These are phyloP conservation scores for Lamellibrachia luymesi DNA, from an alignment of 1,140 invertebrate species.

Conservation along the genomic window DNA sequence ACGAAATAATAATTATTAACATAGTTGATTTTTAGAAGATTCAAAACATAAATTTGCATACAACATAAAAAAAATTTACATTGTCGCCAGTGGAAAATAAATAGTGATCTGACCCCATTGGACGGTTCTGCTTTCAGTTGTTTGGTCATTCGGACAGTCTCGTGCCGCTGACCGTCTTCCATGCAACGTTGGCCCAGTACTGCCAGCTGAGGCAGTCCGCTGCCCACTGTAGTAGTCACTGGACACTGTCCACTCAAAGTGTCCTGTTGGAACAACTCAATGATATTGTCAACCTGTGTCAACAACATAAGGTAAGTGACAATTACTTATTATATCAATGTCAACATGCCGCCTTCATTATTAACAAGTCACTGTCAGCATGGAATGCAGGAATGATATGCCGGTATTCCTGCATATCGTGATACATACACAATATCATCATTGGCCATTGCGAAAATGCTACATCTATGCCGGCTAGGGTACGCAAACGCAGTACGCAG, in stretches of 20 bases:
- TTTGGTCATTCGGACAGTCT: constrained; percentile 25
- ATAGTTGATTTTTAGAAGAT: too few species aligned
- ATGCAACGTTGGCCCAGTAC: constrained; percentile 44
- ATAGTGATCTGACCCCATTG: neutral
- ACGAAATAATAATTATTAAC: too few species aligned
- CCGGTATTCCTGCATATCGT: too few species aligned
- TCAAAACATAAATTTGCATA: too few species aligned
- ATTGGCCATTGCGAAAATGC: too few species aligned
- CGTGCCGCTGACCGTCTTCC: constrained; percentile 46
- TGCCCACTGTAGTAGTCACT: constrained; percentile 39
- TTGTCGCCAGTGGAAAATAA: too few species aligned
- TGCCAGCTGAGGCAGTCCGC: constrained; percentile 43
- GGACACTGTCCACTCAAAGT: constrained; percentile 36
- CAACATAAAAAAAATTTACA: too few species aligned
- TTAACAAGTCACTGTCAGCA: neutral
- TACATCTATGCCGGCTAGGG: too few species aligned
- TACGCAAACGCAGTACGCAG: too few species aligned
- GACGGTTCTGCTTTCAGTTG: neutral
- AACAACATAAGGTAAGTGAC: constrained; percentile 28
- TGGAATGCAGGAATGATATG: neutral
- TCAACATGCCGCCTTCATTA: neutral
- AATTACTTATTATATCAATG: neutral
- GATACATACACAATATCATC: too few species aligned
- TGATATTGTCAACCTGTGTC: constrained; percentile 36
- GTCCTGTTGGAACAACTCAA: constrained; percentile 42